A percentile compares a stretch with the other conserved stretches of the same genome.
Evolutionary conservation across 2,888 invertebrate species (phyloP).

Genomic region (Apodemia duryi): DNA sequence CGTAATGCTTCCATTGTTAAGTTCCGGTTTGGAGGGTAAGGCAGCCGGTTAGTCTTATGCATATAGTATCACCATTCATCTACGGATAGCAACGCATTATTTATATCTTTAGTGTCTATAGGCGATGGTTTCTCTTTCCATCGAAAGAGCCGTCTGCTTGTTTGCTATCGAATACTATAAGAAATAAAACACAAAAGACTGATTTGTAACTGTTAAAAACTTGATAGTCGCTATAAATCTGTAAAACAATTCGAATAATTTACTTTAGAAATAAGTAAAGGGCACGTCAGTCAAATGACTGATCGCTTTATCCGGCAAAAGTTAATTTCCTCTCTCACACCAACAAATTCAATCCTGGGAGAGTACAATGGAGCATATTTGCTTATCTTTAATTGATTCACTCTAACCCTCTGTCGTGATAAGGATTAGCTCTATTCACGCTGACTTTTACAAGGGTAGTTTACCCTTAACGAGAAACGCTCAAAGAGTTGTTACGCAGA

Average conservation of each 20-base stretch:
- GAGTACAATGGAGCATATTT: slow-evolving; percentile 68
- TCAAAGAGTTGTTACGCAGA: slow-evolving; percentile 40
- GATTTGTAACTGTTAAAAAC: neutral
- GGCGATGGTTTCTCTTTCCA: too few species aligned
- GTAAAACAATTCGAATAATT: slow-evolving; percentile 15
- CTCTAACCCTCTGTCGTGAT: slow-evolving; percentile 67
- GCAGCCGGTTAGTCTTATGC: too few species aligned
- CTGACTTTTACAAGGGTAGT: slow-evolving; percentile 77
- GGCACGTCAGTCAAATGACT: slow-evolving; percentile 55
- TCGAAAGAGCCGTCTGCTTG: too few species aligned
- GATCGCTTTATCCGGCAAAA: slow-evolving; percentile 66
- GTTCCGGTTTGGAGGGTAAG: too few species aligned
- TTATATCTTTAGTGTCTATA: too few species aligned
- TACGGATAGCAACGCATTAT: too few species aligned
- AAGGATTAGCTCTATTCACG: slow-evolving; percentile 77
- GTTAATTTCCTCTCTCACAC: slow-evolving; percentile 72
- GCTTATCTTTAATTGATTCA: slow-evolving; percentile 80
- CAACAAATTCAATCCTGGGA: slow-evolving; percentile 64
- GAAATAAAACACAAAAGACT: too few species aligned
- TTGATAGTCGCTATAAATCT: slow-evolving; percentile 12
- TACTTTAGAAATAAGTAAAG: slow-evolving; percentile 36
- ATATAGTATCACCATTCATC: too few species aligned
- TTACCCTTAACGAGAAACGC: slow-evolving; percentile 59
- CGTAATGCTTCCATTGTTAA: too few species aligned
- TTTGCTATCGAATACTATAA: too few species aligned